Evolutionary conservation across 2,797 vertebrate species (phyloP), one percentile per base, ranked within the genome.

Genomic region (Numenius phaeopus): DNA sequence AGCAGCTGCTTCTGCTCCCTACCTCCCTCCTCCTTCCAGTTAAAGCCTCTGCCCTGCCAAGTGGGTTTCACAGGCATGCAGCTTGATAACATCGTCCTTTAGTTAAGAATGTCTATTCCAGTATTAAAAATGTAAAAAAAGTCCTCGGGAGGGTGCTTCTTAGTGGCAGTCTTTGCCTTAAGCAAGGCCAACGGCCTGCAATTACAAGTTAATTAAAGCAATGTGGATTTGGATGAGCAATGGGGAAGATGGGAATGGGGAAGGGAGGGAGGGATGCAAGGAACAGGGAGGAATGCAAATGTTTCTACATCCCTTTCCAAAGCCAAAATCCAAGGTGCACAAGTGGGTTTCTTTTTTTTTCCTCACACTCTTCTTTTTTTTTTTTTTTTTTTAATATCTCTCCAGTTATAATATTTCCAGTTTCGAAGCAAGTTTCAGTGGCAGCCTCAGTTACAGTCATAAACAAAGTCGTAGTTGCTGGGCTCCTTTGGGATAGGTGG

Each of bases 391-490:
- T 64, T 34, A 79, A 61, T 95, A 94, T 98, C 90, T 97, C 96
- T 98, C 98, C 95, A 96, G 97, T 98, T 98, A 93, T 89, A 93
- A 46, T 62, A 94, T 87, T 98, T 99, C 98, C 99, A 99, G 99
- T 99, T 98, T 97, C 12, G 97, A 97, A 97, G 97, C 80, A 97
- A 98, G 78, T 92, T 98, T 96, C 96, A 97, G 98, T 96, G 96
- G 98, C 98, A 97, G 97, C 97, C 98, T 98, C 99, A 99, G 98
- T 99, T 99, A 98, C 99, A 99, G 99, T 99, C 99, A 84, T 99
- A 99, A 98, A 99, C 99, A 98, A 99, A 99, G 98, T 99, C 99
- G 86, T 99, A 99, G 98, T 99, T 99, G 99, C 99, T 99, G 96
- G 99, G 99, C 96, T 99, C 99, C 99, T 99, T 99, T 98, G 99